phyloP scores from a whole-genome alignment of 2,113 vertebrate species.

The Lasiurus borealis region DNA sequence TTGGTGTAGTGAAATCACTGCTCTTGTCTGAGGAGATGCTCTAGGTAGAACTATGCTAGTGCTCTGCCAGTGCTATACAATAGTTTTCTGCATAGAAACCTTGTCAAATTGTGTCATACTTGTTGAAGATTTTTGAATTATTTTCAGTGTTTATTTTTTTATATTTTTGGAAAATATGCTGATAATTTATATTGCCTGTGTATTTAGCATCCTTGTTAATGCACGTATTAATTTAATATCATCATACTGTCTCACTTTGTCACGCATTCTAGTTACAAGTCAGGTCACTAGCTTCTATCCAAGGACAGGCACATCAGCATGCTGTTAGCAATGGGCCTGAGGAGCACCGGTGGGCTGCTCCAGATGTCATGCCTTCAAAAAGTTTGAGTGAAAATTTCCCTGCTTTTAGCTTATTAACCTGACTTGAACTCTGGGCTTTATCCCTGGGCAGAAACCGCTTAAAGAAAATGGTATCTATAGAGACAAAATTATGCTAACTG shows the following conservation, averaged over 20 bases:
- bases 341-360: background rate
- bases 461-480: slow-evolving; percentile 26
- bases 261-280: background rate
- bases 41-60: background rate
- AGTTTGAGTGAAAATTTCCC: background rate
- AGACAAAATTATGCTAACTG: slow-evolving; percentile 47
- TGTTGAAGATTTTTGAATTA: background rate
- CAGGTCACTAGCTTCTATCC: background rate
- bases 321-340: background rate
- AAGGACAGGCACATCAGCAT: background rate
- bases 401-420: slow-evolving; percentile 34
- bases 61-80: background rate
- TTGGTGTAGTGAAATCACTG: background rate
- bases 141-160: slow-evolving; percentile 51
- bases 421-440: slow-evolving; percentile 30
- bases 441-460: background rate
- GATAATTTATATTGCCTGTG: background rate
- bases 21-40: background rate
- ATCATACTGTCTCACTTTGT: background rate
- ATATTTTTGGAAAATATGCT: background rate
- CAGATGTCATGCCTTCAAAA: slow-evolving; percentile 25
- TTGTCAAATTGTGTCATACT: background rate
- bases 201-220: background rate
- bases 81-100: background rate
- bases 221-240: background rate